Evolutionary conservation across 2,113 vertebrate genomes (phyloP), one percentile per base, ranked within the genome.

Genomic region (Okapia johnstoni): DNA sequence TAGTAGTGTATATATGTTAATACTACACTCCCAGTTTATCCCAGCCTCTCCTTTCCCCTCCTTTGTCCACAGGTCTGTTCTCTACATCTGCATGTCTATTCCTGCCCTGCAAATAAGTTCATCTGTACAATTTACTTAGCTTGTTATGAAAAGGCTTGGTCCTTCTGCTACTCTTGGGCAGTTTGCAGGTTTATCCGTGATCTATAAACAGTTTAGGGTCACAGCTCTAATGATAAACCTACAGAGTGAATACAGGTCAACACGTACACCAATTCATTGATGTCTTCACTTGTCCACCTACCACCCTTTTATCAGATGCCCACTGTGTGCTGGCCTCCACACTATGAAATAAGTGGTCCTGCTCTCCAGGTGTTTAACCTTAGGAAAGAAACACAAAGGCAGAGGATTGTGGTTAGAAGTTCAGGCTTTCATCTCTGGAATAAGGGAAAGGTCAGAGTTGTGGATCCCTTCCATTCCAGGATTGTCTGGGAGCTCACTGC

Each of bases 1-100:
- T 26, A 36, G 36, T 2, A 43, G 70, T 76, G 36, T 43, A 4
- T 26, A 7, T 43, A 40, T 14, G 70, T 26, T 7, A 14, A 14
- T 4, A 12, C 12, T 26, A 3, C 12, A 0, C 23, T 43, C 36
- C 70, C 36, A 14, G 0, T 43, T 7, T 26, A 26, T 26, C 70
- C 23, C 23, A 43, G 10, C 11, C 36, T 7, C 12, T 7, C 21
- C 36, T 43, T 26, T 76, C 70, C 36, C 21, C 1, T 25, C 70
- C 23, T 76, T 13, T 76, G 70, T 26, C 36, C 36, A 14, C 23
- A 43, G 36, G 12, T 3, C 36, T 43, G 36, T 40, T 76, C 12
- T 43, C 36, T 26, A 14, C 36, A 21, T 43, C 70, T 7, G 36
- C 70, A 0, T 43, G 36, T 43, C 36, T 26, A 26, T 43, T 26